A percentile compares a stretch with the other conserved stretches of the same genome.
Evolutionary conservation across 2,113 vertebrate genomes (phyloP).

Genomic region (Anhinga anhinga): DNA sequence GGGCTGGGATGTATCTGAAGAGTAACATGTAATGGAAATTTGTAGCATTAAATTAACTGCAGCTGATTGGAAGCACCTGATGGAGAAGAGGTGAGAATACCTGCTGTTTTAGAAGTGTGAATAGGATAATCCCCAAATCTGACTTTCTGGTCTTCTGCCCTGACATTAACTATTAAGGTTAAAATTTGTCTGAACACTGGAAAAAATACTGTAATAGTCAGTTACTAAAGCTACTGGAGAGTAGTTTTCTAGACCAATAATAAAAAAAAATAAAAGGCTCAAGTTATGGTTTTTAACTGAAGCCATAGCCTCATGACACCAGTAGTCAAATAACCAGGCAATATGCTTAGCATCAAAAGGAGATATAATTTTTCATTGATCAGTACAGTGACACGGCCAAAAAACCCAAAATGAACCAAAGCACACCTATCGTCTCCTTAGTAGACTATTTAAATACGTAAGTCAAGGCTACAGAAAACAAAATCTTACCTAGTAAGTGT

Average conservation of each 20-base stretch:
- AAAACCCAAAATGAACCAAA: slow-evolving; percentile 3
- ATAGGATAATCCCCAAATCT: slow-evolving; percentile 57
- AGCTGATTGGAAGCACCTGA: slow-evolving; percentile 67
- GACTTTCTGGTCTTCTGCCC: slow-evolving; percentile 57
- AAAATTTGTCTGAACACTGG: slow-evolving; percentile 29
- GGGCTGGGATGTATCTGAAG: slow-evolving; percentile 67
- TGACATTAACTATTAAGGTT: slow-evolving; percentile 57
- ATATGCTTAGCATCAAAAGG: neutral
- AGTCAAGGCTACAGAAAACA: slow-evolving; percentile 48
- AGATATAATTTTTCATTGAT: neutral
- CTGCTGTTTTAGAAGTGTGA: slow-evolving; percentile 65
- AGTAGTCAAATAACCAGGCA: slow-evolving; percentile 22
- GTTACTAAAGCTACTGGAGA: neutral
- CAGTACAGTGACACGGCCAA: neutral
- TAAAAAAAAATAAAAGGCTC: neutral
- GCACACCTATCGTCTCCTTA: neutral
- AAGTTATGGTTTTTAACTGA: neutral
- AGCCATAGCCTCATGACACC: neutral
- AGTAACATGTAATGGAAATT: slow-evolving; percentile 69
- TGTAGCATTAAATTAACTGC: slow-evolving; percentile 63
- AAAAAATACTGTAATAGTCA: neutral
- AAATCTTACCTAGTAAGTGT: slow-evolving; percentile 97
- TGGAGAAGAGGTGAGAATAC: slow-evolving; percentile 66
- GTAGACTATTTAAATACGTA: neutral
- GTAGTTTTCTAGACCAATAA: neutral